Base-by-base conservation (phyloP, 2,113 vertebrate species). In the Crotalus tigris region DNA sequence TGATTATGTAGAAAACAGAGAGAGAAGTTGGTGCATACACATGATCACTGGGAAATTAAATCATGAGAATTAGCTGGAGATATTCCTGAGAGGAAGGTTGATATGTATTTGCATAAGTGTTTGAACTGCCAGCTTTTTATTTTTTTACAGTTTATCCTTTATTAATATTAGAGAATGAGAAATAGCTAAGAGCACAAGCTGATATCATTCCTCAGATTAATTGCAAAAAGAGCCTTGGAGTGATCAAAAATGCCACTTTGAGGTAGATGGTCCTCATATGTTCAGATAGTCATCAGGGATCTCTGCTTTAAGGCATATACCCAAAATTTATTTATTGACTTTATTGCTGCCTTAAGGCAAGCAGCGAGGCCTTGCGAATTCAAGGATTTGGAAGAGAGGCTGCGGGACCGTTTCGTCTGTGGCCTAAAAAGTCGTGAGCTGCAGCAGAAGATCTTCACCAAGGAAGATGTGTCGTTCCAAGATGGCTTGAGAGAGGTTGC, bases 31-130 rank as follows among this genome's bases (percentile, higher is more conserved):
- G 97, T 97, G 96, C 97, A 97, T 97, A 97, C 97, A 97, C 96
- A 97, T 97, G 96, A 97, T 97, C 97, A 96, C 94, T 96, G 93
- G 94, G 95, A 98, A 97, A 98, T 97, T 97, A 97, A 97, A 97
- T 97, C 97, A 97, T 94, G 96, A 95, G 95, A 97, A 98, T 97
- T 97, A 97, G 94, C 95, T 95, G 93, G 94, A 96, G 94, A 94
- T 97, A 96, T 95, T 97, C 96, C 96, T 96, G 85, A 91, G 96
- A 95, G 94, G 85, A 96, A 94, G 93, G 95, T 97, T 97, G 94
- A 61, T 97, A 86, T 96, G 95, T 95, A 92, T 97, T 97, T 97
- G 94, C 96, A 97, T 97, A 96, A 97, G 97, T 97, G 94, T 91
- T 94, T 96, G 94, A 96, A 95, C 95, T 96, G 92, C 92, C 96